A percentile compares a stretch with the other conserved stretches of the same genome.
Conservation (phyloP, 2,888 invertebrate genomes). For the Pyrochroa serraticornis region DNA sequence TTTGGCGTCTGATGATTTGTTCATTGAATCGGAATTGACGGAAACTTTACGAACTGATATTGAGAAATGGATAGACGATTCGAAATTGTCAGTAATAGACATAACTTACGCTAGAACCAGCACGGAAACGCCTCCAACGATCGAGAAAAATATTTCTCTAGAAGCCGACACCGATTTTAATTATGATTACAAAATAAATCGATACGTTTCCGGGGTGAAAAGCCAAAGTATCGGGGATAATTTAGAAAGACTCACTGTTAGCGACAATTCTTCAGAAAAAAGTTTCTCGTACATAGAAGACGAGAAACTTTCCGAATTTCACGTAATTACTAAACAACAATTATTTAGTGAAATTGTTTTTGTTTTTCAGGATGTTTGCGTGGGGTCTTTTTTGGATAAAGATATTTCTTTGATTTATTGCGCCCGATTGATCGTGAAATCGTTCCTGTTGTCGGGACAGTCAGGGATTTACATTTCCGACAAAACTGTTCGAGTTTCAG, state of each 20-base stretch:
- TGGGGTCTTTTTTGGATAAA: slow-evolving; percentile 70
- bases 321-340: slow-evolving; percentile 19
- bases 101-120: slow-evolving; percentile 32
- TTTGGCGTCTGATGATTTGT: slow-evolving; percentile 51
- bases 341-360: neutral
- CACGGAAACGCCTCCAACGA: slow-evolving; percentile 30
- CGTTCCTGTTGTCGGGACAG: slow-evolving; percentile 74
- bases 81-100: slow-evolving; percentile 52
- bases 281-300: slow-evolving; percentile 45
- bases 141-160: slow-evolving; percentile 11
- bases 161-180: slow-evolving; percentile 1
- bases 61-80: slow-evolving; percentile 56
- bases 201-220: slow-evolving; percentile 36
- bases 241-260: slow-evolving; percentile 45
- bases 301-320: slow-evolving; percentile 30
- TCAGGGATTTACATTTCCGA: slow-evolving; percentile 69
- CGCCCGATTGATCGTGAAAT: slow-evolving; percentile 72
- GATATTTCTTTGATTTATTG: slow-evolving; percentile 74
- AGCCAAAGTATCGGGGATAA: slow-evolving; percentile 45
- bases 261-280: slow-evolving; percentile 53
- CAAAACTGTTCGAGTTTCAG: slow-evolving; percentile 81
- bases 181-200: slow-evolving; percentile 19
- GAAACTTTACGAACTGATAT: slow-evolving; percentile 53
- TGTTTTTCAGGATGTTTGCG: slow-evolving; percentile 63
- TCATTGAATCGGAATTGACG: slow-evolving; percentile 52